phyloP scores from a whole-genome alignment of 2,797 vertebrate species.

The Halcyon smyrnensis region DNA sequence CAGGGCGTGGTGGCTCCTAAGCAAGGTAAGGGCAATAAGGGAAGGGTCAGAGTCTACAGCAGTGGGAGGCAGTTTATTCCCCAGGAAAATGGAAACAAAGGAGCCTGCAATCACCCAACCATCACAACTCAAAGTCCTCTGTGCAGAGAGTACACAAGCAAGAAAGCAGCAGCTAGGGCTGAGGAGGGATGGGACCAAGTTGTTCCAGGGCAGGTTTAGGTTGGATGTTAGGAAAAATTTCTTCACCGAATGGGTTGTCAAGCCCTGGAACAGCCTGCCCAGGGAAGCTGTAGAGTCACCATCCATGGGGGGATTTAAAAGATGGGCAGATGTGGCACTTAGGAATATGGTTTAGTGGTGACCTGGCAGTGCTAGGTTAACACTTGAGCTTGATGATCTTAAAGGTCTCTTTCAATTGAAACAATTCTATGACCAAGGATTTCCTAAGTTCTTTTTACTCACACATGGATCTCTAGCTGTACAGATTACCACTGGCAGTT shows the following conservation, averaged over 20 bases:
- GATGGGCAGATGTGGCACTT: neutral
- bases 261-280: neutral
- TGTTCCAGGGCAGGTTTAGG: neutral
- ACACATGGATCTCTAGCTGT: neutral
- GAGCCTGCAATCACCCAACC: neutral
- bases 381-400: neutral
- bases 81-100: neutral
- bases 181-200: neutral
- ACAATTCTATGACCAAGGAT: neutral
- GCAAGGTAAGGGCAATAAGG: neutral
- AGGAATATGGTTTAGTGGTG: neutral
- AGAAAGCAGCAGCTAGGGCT: neutral
- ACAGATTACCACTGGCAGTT: neutral
- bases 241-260: neutral
- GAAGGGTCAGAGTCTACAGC: neutral
- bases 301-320: neutral
- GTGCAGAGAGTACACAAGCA: neutral
- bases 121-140: neutral
- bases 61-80: neutral
- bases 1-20: slow-evolving; percentile 79
- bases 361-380: neutral
- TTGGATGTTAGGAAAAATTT: neutral
- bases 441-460: neutral
- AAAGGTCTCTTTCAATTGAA: neutral
- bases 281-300: neutral